phyloP scores from a whole-genome alignment of 2,888 invertebrate species.

The Dascillus cervinus region DNA sequence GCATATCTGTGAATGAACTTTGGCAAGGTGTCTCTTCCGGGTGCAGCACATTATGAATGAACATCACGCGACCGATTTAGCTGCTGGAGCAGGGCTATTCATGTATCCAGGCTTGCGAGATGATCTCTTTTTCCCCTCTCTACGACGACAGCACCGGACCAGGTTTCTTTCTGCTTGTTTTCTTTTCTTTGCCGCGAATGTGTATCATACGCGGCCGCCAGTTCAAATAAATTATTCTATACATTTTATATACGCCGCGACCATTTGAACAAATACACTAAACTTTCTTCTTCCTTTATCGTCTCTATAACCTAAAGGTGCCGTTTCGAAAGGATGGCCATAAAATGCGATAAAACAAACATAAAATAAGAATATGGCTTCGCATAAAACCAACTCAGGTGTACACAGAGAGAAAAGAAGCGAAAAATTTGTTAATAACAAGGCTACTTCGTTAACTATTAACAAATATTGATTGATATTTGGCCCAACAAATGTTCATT shows the following conservation, averaged over 20 bases:
- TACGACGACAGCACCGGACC: no score
- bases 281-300: slow-evolving; percentile 36
- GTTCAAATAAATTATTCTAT: slow-evolving; percentile 41
- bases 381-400: slow-evolving; percentile 26
- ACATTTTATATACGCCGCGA: slow-evolving; percentile 39
- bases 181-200: slow-evolving; percentile 10
- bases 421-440: no score
- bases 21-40: slow-evolving; percentile 30
- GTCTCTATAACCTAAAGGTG: slow-evolving; percentile 27
- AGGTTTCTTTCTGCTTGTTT: no score
- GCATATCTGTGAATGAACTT: slow-evolving; percentile 29
- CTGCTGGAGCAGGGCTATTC: slow-evolving; percentile 18
- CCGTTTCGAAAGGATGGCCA: slow-evolving; percentile 24
- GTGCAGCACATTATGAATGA: slow-evolving; percentile 29
- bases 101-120: slow-evolving; percentile 9
- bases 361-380: slow-evolving; percentile 28
- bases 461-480: no score
- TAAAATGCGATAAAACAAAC: slow-evolving; percentile 26
- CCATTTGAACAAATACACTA: slow-evolving; percentile 37
- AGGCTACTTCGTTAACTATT: no score
- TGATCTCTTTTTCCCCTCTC: slow-evolving; percentile 14
- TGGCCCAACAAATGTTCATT: no score
- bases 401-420: no score
- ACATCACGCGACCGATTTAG: slow-evolving; percentile 29
- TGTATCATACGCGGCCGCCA: slow-evolving; percentile 10